phyloP scores from a whole-genome alignment of 1,140 invertebrate genomes.

The Frieseomelitta varia region DNA sequence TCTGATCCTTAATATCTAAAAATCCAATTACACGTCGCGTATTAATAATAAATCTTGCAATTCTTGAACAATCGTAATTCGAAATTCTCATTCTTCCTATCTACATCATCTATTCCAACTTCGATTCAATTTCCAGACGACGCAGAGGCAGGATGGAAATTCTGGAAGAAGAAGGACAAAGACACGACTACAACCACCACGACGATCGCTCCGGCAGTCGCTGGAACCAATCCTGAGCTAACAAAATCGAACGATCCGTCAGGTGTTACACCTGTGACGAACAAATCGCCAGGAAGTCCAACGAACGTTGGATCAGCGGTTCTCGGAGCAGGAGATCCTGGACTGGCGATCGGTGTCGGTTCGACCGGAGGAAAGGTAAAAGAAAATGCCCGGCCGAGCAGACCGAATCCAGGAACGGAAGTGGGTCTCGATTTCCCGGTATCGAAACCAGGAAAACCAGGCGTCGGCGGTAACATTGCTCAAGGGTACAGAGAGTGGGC shows the following conservation, averaged over 20 bases:
- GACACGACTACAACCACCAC: slow-evolving; percentile 40
- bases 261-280: background rate
- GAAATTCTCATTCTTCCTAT: too few relatives aligned
- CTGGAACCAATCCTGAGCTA: background rate
- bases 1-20: too few relatives aligned
- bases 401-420: slow-evolving; percentile 76
- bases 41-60: background rate
- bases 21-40: background rate
- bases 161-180: slow-evolving; percentile 73
- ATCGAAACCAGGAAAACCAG: slow-evolving; percentile 59
- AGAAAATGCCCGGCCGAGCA: slow-evolving; percentile 61
- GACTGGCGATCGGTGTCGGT: slow-evolving; percentile 67
- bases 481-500: slow-evolving; percentile 75
- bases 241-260: background rate
- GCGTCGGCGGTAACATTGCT: slow-evolving; percentile 46
- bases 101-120: background rate
- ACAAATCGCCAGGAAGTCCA: background rate
- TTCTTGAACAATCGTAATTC: background rate
- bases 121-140: slow-evolving; percentile 50
- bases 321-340: slow-evolving; percentile 63
- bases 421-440: slow-evolving; percentile 71
- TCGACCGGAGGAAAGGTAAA: slow-evolving; percentile 58
- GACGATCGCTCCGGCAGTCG: background rate
- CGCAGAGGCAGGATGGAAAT: slow-evolving; percentile 74
- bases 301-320: slow-evolving; percentile 53